Conservation (phyloP, 1,140 invertebrate species). For the Onthophagus taurus region DNA sequence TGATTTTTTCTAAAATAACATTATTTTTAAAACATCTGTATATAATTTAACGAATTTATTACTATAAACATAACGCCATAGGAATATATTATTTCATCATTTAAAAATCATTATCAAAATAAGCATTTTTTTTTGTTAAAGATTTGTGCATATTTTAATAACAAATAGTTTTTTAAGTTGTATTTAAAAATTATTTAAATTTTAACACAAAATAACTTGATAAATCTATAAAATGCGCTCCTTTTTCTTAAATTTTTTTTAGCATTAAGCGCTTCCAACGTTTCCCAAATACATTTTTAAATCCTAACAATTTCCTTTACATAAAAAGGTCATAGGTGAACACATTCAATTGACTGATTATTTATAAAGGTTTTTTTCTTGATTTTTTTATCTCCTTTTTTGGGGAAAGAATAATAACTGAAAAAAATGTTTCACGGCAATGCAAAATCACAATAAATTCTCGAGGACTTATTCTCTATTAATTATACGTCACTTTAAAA, state of each 20-base stretch:
- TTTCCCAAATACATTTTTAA: constrained; percentile 6
- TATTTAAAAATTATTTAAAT: constrained; percentile 2
- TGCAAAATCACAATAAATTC: too few species aligned
- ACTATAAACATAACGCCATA: not conserved
- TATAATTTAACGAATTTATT: not conserved
- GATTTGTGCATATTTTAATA: not conserved
- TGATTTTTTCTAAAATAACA: not conserved
- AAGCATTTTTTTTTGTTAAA: not conserved
- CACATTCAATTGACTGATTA: constrained; percentile 29
- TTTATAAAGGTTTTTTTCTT: constrained; percentile 1
- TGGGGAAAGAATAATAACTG: too few species aligned
- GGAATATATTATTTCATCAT: not conserved
- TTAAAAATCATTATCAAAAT: not conserved
- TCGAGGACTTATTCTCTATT: too few species aligned
- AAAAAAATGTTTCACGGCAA: not conserved
- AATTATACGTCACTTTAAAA: constrained; percentile 5
- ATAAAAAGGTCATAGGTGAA: constrained; percentile 18
- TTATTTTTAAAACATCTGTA: not conserved
- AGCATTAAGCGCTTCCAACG: not conserved
- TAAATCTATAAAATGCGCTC: too few species aligned
- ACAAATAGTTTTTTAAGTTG: not conserved
- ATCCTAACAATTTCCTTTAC: constrained; percentile 7
- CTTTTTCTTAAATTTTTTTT: not conserved
- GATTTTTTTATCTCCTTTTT: not conserved
- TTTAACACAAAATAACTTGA: not conserved